Evolutionary conservation across 2,113 vertebrate genomes (phyloP), one percentile per base, ranked within the genome.

Genomic region (Otus sunia): DNA sequence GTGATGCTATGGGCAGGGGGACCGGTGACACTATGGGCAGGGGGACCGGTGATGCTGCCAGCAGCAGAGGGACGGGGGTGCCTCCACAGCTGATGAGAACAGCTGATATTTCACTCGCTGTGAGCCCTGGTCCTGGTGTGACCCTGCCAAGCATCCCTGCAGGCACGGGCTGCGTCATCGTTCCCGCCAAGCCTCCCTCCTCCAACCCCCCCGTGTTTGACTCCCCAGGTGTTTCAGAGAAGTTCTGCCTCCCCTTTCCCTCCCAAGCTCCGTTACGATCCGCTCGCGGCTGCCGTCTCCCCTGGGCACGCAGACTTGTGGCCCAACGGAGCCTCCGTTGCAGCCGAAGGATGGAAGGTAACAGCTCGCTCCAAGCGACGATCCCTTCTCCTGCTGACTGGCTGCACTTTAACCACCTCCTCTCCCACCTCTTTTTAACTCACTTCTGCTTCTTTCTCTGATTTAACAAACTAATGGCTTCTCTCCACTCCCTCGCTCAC

Each of bases 151-250:
- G 19, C 53, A 6, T 25, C 55, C 71, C 58, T 23, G n/a, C 68
- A 58, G 43, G 21, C n/a, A n/a, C 0, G 2, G 50, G 66, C 60
- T 56, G 52, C 1, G 1, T 15, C 12, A 0, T 21, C 4, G 2
- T 55, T 20, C 26, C 86, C 79, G 90, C 50, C 91, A 47, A 17
- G 8, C 49, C 83, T 60, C n/a, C 19, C 76, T 36, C 81, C 95
- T 95, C 96, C 94, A 85, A 97, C 94, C 49, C 82, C 15, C 92
- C 19, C 92, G 7, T 98, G 95, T 98, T 98, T 98, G 97, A 98
- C 96, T 98, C 97, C 94, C 90, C 97, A 99, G 99, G 98, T 99
- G 94, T 99, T 99, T 99, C 98, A 99, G 98, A 99, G 98, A 97
- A 98, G 96, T 95, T 98, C 98, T 71, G 97, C 97, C 94, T 97